Evolutionary conservation across 2,888 invertebrate genomes (phyloP).

Genomic region (Apodemia duryi): DNA sequence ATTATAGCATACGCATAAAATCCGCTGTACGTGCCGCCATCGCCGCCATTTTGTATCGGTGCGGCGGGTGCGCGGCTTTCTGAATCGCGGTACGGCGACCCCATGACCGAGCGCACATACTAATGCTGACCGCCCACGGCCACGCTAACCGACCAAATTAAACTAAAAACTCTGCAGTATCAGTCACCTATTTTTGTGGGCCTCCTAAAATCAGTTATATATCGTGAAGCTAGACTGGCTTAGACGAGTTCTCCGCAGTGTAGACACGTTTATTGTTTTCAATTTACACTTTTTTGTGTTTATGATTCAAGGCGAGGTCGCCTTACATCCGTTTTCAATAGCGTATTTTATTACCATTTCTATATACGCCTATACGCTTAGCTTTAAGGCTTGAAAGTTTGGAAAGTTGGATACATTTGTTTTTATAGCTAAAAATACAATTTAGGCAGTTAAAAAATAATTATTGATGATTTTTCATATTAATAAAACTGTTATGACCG

Average conservation of each 20-base stretch:
- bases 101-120: slow-evolving; percentile 71
- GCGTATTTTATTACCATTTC: slow-evolving; percentile 49
- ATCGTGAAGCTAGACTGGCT: slow-evolving; percentile 46
- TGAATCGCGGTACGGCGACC: slow-evolving; percentile 55
- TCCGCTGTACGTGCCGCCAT: slow-evolving; percentile 30
- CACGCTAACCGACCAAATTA: slow-evolving; percentile 46
- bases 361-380: slow-evolving; percentile 26
- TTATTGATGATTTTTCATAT: background rate
- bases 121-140: slow-evolving; percentile 74
- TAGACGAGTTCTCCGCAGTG: slow-evolving; percentile 37
- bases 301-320: slow-evolving; percentile 65
- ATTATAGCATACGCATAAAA: slow-evolving; percentile 41
- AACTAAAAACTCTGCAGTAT: background rate
- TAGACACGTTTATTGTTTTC: slow-evolving; percentile 71
- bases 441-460: background rate
- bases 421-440: slow-evolving; percentile 8
- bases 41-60: slow-evolving; percentile 39
- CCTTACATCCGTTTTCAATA: slow-evolving; percentile 59
- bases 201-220: slow-evolving; percentile 38
- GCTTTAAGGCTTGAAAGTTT: slow-evolving; percentile 14
- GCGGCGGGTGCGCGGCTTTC: slow-evolving; percentile 33
- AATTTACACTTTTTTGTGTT: slow-evolving; percentile 66
- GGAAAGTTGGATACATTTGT: slow-evolving; percentile 17
- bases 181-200: background rate
- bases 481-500: background rate